Evolutionary conservation across 2,113 vertebrate species (phyloP).

Genomic region (Silurus asotus): DNA sequence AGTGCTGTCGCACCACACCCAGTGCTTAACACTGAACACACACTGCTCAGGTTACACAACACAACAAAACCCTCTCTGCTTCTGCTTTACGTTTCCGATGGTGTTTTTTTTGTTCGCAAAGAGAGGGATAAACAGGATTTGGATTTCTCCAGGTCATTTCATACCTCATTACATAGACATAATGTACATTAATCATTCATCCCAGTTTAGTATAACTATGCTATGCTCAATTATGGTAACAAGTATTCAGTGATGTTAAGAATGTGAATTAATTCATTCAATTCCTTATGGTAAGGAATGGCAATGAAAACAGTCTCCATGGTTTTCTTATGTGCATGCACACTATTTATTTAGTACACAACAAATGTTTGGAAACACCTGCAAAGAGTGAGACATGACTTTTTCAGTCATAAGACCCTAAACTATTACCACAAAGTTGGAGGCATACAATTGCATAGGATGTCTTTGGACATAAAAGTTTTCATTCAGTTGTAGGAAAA

Average conservation of each 20-base stretch:
- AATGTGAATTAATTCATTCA: neutral
- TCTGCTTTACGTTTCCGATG: neutral
- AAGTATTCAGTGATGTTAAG: neutral
- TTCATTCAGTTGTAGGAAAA: no score
- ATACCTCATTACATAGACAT: neutral
- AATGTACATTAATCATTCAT: neutral
- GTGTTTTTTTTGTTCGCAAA: neutral
- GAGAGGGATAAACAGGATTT: neutral
- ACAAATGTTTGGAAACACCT: neutral
- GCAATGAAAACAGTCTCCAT: neutral
- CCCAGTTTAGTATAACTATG: neutral
- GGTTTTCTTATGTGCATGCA: neutral
- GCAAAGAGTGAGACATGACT: no score
- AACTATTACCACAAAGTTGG: no score
- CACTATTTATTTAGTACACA: no score
- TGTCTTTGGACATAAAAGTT: no score
- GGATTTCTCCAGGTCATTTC: neutral
- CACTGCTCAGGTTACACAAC: slow-evolving; percentile 15
- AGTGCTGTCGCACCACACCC: slow-evolving; percentile 20
- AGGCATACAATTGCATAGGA: no score
- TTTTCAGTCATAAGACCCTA: no score
- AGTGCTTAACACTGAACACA: slow-evolving; percentile 3
- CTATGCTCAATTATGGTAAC: neutral
- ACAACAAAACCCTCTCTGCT: slow-evolving; percentile 4
- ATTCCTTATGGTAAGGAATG: neutral